Percentiles rank a stretch among this genome's conserved stretches.
Evolutionary conservation across 2,888 invertebrate genomes (phyloP).

Genomic region (Dascillus cervinus): DNA sequence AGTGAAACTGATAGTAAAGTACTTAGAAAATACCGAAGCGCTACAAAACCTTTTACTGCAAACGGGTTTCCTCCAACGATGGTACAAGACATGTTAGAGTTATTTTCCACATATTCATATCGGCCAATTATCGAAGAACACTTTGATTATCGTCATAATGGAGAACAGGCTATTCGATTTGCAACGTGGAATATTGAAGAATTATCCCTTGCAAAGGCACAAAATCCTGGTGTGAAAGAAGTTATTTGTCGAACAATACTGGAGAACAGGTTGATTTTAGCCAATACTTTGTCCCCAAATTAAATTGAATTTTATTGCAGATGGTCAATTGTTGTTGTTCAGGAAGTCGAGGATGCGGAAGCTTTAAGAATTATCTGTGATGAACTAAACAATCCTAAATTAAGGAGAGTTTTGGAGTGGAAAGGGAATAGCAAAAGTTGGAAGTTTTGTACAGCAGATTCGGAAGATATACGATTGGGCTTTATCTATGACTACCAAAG

Average conservation of each 20-base stretch:
- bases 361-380: constrained; percentile 63
- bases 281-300: neutral
- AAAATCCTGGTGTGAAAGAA: constrained; percentile 73
- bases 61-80: constrained; percentile 48
- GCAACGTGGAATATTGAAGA: constrained; percentile 73
- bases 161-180: constrained; percentile 55
- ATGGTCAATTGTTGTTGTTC: constrained; percentile 64
- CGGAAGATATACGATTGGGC: constrained; percentile 35
- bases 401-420: constrained; percentile 59
- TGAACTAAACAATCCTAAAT: constrained; percentile 57
- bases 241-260: constrained; percentile 75
- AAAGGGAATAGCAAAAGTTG: constrained; percentile 57
- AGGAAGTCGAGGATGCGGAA: constrained; percentile 60
- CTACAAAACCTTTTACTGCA: constrained; percentile 45
- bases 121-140: constrained; percentile 55
- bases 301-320: constrained; percentile 40
- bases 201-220: constrained; percentile 63
- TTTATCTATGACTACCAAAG: constrained; percentile 42
- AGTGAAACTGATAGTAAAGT: no score
- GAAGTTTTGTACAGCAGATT: constrained; percentile 48
- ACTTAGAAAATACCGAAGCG: no score
- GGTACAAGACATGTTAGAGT: constrained; percentile 58
- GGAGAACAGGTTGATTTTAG: constrained; percentile 57
- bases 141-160: constrained; percentile 51
- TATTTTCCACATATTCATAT: constrained; percentile 59